Base-by-base conservation (phyloP, 64 coral and sea anemone genomes). In the Pachyseris speciosa region DNA sequence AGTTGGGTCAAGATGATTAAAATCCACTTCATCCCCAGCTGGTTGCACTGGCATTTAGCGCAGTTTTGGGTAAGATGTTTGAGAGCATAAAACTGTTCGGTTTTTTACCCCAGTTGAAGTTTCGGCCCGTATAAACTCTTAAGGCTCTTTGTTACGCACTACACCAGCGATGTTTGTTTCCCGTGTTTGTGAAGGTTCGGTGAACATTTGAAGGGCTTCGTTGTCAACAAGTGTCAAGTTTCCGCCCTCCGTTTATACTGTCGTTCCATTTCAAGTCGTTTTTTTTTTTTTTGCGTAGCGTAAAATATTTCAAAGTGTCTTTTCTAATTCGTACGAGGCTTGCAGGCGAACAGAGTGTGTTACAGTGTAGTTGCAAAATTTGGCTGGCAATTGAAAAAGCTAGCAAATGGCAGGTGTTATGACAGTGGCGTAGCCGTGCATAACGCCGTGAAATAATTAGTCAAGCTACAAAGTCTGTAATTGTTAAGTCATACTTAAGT, bases 401-500 rank as follows among this genome's bases (percentile, higher is more conserved):
- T 36, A 0, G n/a, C 16, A 55, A 89, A 71, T 79, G 83, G 44
- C 95, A 94, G 95, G 95, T 97, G 79, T 45, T 92, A 85, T 86
- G 68, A 76, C 68, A 59, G 65, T 34, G 37, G 60, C 28, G 77
- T 88, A 90, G 79, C 93, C 87, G 91, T 97, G 69, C 86, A 49
- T 60, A 70, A 49, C 47, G 63, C 71, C 64, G 76, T 53, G 86
- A 84, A 93, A 88, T 93, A 93, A 90, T 93, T 90, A 91, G 75
- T 86, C 51, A 90, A 89, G 92, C 91, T 90, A 90, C 60, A 84
- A 64, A 80, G 91, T 86, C 79, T 84, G 70, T 89, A 80, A 97
- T 90, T 84, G 90, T 97, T 91, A 97, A 97, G 95, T 97, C 95
- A 97, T 97, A 90, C 90, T 97, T 97, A 89, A 97, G 95, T 97